Conservation (phyloP, 2,797 vertebrate species). For the Triplophysa bombifrons region DNA sequence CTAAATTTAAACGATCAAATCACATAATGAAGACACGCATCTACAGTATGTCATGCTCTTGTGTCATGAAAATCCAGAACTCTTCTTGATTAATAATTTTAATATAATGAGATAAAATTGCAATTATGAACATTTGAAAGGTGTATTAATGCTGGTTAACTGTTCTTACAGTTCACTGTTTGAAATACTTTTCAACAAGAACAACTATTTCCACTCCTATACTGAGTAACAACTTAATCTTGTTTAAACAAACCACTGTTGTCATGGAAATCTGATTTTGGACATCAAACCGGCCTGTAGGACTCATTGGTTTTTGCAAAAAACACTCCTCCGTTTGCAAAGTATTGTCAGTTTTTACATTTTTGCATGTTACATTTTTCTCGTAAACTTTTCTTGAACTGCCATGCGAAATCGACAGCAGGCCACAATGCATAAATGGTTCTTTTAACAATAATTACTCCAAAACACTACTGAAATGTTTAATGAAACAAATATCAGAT, state of each 20-base stretch:
- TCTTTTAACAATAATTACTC: neutral
- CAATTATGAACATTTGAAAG: slow-evolving; percentile 33
- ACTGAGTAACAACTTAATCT: slow-evolving; percentile 69
- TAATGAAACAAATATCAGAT: neutral
- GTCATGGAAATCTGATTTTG: slow-evolving; percentile 62
- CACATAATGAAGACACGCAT: neutral
- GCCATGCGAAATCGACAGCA: neutral
- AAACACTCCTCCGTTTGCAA: slow-evolving; percentile 16
- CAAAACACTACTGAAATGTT: neutral
- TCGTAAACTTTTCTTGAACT: neutral
- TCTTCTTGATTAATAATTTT: neutral
- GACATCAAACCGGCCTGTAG: slow-evolving; percentile 44
- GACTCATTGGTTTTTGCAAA: neutral
- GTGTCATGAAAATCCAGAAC: neutral
- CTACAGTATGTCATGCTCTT: neutral
- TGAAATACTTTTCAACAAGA: slow-evolving; percentile 42
- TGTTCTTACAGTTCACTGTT: slow-evolving; percentile 29
- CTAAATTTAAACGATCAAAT: neutral
- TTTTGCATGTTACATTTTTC: neutral
- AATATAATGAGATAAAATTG: neutral
- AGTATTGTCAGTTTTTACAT: neutral
- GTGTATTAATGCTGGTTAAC: slow-evolving; percentile 35
- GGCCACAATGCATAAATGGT: neutral
- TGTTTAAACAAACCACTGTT: slow-evolving; percentile 71
- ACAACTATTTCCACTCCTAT: slow-evolving; percentile 48